phyloP scores from a whole-genome alignment of 2,888 invertebrate species.

The Blastobasis lacticolella region DNA sequence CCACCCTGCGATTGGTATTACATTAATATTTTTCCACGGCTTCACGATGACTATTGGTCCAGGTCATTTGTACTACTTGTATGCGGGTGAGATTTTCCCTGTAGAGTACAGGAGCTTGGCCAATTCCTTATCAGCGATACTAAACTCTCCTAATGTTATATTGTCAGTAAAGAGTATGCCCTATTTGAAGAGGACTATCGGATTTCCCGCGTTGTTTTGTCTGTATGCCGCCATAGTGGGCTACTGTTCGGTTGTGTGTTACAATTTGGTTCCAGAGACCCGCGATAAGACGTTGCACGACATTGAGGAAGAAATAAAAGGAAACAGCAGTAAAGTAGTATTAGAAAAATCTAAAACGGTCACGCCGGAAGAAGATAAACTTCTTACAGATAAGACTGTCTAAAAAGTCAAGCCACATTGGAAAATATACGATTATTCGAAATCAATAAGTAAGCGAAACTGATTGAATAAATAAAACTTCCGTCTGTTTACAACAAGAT shows the following conservation, averaged over 20 bases:
- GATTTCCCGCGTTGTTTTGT: constrained; percentile 73
- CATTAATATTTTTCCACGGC: constrained; percentile 71
- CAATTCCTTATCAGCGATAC: constrained; percentile 76
- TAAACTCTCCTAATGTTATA: constrained; percentile 77
- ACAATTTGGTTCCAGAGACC: constrained; percentile 79
- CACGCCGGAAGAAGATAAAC: no score
- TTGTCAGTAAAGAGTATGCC: constrained; percentile 79
- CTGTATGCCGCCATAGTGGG: constrained; percentile 74
- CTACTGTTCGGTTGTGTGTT: constrained; percentile 64
- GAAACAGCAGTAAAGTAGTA: constrained; percentile 7
- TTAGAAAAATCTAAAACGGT: no score
- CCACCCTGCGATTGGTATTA: constrained; percentile 63
- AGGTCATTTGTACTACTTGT: constrained; percentile 78
- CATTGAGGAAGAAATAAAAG: constrained; percentile 75
- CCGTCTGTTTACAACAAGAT: no score
- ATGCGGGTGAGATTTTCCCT: constrained; percentile 79
- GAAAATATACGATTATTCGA: no score
- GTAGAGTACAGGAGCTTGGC: constrained; percentile 76
- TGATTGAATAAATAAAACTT: no score
- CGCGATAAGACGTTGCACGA: constrained; percentile 78
- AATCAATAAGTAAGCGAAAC: no score
- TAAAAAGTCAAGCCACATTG: no score
- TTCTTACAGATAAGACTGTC: no score
- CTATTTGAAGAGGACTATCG: constrained; percentile 60
- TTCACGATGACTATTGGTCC: constrained; percentile 75